Conservation (phyloP, 2,888 invertebrate species). For the Drosophila sordidapex region DNA sequence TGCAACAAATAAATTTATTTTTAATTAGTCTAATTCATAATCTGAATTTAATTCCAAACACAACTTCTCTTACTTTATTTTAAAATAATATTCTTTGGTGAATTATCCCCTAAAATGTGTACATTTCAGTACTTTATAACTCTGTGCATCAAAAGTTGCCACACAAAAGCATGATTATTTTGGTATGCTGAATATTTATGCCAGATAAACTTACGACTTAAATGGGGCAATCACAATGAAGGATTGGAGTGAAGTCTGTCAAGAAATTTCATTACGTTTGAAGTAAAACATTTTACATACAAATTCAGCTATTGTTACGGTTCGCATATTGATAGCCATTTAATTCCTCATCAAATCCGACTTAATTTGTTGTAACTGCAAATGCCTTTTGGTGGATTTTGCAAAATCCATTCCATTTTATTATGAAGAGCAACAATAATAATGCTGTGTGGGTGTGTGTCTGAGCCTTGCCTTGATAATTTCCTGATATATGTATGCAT, state of each 20-base stretch:
- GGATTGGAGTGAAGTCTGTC: background rate
- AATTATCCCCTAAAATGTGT: background rate
- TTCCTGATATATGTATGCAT: constrained; percentile 36
- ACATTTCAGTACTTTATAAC: background rate
- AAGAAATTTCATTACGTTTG: background rate
- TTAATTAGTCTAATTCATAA: background rate
- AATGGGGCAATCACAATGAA: background rate
- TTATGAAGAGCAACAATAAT: constrained; percentile 1
- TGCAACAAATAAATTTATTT: background rate
- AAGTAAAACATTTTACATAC: background rate
- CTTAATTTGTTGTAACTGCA: constrained; percentile 23
- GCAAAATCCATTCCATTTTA: background rate
- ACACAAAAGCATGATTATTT: background rate
- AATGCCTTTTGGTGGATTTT: constrained; percentile 19
- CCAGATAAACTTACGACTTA: too few relatives aligned
- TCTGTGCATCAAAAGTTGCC: background rate
- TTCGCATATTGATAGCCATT: constrained; percentile 18
- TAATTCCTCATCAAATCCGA: constrained; percentile 17
- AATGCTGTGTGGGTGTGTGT: background rate
- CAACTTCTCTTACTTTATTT: background rate
- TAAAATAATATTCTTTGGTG: background rate
- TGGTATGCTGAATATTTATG: background rate
- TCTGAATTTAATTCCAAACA: background rate
- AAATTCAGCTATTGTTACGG: constrained; percentile 5
- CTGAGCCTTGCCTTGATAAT: constrained; percentile 45